Evolutionary conservation across 2,113 vertebrate genomes (phyloP).

Genomic region (Albula glossodonta): DNA sequence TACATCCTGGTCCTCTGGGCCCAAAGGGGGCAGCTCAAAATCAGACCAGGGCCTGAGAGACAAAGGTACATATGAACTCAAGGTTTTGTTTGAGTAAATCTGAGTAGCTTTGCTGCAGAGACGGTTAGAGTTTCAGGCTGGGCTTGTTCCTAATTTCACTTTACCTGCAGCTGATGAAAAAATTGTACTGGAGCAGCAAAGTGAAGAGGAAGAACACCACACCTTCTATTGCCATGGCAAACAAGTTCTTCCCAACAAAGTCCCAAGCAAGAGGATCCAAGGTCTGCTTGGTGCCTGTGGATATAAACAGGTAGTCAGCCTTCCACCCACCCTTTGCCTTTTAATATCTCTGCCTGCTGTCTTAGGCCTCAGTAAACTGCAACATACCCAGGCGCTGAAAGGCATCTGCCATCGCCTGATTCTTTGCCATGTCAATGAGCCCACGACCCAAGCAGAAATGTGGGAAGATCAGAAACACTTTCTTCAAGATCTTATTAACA

Average conservation of each 20-base stretch:
- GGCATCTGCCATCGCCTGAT: conserved; percentile 73
- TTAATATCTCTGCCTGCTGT: neutral
- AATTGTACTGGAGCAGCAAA: conserved; percentile 75
- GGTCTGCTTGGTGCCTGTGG: conserved; percentile 62
- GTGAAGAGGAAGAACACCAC: conserved; percentile 75
- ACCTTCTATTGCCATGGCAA: conserved; percentile 73
- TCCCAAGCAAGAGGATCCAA: conserved; percentile 73
- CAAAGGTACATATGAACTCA: neutral
- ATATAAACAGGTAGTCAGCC: neutral
- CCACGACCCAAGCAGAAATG: conserved; percentile 79
- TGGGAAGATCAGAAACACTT: conserved; percentile 77
- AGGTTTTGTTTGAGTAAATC: neutral
- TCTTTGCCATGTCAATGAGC: conserved; percentile 80
- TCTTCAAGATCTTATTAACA: conserved; percentile 73
- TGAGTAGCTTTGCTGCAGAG: neutral
- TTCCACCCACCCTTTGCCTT: neutral
- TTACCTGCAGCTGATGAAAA: conserved; percentile 68
- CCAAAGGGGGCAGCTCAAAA: conserved; percentile 60
- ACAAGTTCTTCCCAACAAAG: conserved; percentile 76
- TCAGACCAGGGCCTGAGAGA: conserved; percentile 56
- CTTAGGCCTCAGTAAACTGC: neutral
- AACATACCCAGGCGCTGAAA: conserved; percentile 70
- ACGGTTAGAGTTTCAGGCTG: neutral
- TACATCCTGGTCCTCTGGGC: conserved; percentile 73
- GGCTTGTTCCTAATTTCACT: neutral